phyloP scores from a whole-genome alignment of 2,888 invertebrate species.

The Lydus trimaculatus region DNA sequence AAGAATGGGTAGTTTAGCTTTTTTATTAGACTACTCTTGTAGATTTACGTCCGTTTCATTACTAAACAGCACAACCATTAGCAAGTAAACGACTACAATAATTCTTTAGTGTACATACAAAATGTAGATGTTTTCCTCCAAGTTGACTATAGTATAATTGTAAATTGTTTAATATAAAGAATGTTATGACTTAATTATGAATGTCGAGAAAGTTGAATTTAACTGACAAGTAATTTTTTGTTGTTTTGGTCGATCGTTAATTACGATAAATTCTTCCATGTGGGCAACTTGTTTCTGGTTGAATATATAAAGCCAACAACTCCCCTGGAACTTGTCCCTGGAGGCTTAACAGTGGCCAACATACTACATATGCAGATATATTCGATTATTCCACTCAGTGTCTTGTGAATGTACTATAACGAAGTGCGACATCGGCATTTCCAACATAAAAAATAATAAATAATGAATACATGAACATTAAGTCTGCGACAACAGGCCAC shows the following conservation, averaged over 20 bases:
- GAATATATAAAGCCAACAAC: not conserved
- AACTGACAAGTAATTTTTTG: not conserved
- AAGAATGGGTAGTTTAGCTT: constrained; percentile 5
- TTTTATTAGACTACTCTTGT: constrained; percentile 19
- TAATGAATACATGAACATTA: constrained; percentile 58
- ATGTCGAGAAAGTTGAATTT: not conserved
- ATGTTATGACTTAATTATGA: too few species aligned
- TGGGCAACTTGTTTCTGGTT: not conserved
- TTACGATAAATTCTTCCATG: not conserved
- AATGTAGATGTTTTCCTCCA: not conserved
- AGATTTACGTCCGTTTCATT: constrained; percentile 25
- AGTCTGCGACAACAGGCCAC: constrained; percentile 59
- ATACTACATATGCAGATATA: constrained; percentile 12
- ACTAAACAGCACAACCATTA: constrained; percentile 25
- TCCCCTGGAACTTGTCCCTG: constrained; percentile 12
- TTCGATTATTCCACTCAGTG: constrained; percentile 24
- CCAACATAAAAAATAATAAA: constrained; percentile 43
- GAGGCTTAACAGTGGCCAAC: not conserved
- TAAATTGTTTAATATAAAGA: not conserved
- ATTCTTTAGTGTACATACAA: not conserved
- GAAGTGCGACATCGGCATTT: constrained; percentile 33
- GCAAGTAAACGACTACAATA: constrained; percentile 26
- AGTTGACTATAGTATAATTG: not conserved
- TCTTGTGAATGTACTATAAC: constrained; percentile 17
- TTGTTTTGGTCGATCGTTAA: not conserved